Conservation (phyloP, 1,140 invertebrate species). For the Bathynomus jamesi region DNA sequence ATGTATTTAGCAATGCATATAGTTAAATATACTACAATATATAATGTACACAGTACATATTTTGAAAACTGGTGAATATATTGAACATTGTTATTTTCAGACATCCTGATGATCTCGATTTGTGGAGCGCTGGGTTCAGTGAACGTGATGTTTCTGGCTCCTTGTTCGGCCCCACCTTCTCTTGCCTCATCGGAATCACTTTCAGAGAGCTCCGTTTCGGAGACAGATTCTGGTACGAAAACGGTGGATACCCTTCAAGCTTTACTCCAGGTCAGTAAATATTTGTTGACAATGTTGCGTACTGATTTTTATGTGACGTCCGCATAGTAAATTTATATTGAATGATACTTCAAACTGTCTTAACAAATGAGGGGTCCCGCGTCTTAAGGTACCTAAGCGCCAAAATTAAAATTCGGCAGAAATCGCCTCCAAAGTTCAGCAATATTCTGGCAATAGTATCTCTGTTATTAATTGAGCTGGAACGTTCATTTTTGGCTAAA, state of each 20-base stretch:
- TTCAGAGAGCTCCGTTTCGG: slow-evolving; percentile 50
- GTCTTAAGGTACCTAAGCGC: no score
- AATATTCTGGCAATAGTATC: no score
- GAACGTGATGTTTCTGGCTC: slow-evolving; percentile 45
- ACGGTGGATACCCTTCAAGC: slow-evolving; percentile 39
- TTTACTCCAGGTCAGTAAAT: slow-evolving; percentile 40
- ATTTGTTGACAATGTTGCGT: background rate
- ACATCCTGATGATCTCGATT: slow-evolving; percentile 45
- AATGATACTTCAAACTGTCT: background rate
- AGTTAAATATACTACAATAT: background rate
- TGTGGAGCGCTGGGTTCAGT: slow-evolving; percentile 47
- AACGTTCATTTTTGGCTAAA: no score
- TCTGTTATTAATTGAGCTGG: no score
- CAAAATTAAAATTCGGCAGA: no score
- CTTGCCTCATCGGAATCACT: slow-evolving; percentile 51
- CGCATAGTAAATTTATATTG: background rate
- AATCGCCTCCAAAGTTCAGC: no score
- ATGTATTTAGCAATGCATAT: background rate
- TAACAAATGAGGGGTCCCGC: no score
- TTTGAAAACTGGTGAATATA: background rate
- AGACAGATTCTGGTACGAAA: slow-evolving; percentile 56
- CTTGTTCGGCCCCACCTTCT: slow-evolving; percentile 51
- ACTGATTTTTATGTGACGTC: background rate
- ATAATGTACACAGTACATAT: no score
- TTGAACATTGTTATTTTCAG: slow-evolving; percentile 17